Evolutionary conservation across 2,888 invertebrate genomes (phyloP).

Genomic region (Darwinula stevensoni): DNA sequence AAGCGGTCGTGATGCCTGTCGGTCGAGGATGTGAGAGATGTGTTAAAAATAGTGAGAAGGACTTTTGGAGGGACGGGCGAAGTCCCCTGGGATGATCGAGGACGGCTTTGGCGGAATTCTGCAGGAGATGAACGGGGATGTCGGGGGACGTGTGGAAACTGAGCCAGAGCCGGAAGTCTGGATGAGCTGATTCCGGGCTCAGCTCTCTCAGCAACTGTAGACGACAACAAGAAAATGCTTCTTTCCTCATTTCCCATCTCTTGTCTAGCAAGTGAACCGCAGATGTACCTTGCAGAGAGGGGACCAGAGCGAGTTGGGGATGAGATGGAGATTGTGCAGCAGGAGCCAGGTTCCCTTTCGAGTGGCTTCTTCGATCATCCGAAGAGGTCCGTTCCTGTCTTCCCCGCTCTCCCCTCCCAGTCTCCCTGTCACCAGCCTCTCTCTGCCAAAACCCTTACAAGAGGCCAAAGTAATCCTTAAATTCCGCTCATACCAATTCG

Average conservation of each 20-base stretch:
- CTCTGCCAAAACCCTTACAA: too few relatives aligned
- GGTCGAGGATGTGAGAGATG: too few relatives aligned
- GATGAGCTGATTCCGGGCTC: conserved; percentile 34
- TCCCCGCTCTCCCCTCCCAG: too few relatives aligned
- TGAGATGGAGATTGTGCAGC: conserved; percentile 24
- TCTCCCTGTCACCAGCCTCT: too few relatives aligned
- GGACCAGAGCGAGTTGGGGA: not conserved
- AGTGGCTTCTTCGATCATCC: conserved; percentile 36
- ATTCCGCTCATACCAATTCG: too few relatives aligned
- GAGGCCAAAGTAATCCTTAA: too few relatives aligned
- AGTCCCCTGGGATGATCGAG: too few relatives aligned
- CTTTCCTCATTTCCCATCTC: conserved; percentile 52
- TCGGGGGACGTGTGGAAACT: conserved; percentile 42
- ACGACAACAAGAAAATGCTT: conserved; percentile 24
- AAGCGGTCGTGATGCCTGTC: too few relatives aligned
- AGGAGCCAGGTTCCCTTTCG: conserved; percentile 63
- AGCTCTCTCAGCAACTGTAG: conserved; percentile 34
- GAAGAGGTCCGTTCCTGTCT: too few relatives aligned
- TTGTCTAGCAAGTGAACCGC: not conserved
- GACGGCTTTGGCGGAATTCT: too few relatives aligned
- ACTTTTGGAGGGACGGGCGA: too few relatives aligned
- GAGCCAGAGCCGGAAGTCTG: conserved; percentile 48
- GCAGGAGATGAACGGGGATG: conserved; percentile 44
- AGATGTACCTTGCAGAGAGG: not conserved
- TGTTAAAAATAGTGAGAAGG: too few relatives aligned